Evolutionary conservation across 2,888 invertebrate species (phyloP), one percentile per base, ranked within the genome.

Genomic region (Dolomedes plantarius): DNA sequence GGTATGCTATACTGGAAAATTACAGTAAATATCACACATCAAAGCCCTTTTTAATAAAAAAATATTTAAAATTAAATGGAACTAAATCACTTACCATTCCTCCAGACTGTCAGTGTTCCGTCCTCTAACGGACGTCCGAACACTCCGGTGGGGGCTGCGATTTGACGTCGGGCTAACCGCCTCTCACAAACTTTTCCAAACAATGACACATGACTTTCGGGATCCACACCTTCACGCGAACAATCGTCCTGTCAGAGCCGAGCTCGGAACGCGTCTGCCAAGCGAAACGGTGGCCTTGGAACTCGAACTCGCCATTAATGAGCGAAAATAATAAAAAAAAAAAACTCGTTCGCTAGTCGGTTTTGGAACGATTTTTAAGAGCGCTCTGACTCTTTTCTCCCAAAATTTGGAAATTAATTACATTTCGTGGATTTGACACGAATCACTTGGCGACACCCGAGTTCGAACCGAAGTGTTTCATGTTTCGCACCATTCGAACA

Each of bases 201-300:
- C 56, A 56, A 56, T 23, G 56, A 23, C 56, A 56, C 56, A 56
- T 56, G 56, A 23, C 56, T 56, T 23, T 23, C 19, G 3, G 23
- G 23, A n/a, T 23, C 5, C 56, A 56, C 56, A 56, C 56, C 19
- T 13, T 56, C 56, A 11, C 36, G 36, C 36, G 36, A 36, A 36
- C 19, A 56, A n/a, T 5, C 56, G 23, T 23, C 23, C 56, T 23
- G 1, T 11, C 5, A 11, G 56, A 23, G 1, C 1, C 16, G 56
- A 23, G 23, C 56, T 23, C 16, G 5, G 23, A 23, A 23, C 56
- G 19, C 56, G 56, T 56, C 56, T 56, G 56, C 19, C 56, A 23
- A 23, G 19, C 56, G 56, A 19, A 23, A 56, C 56, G 56, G 56
- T 56, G 56, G 7, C 56, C 56, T 56, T 56, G 56, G 19, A 56